A percentile compares a stretch with the other conserved stretches of the same genome.
Conservation (phyloP, 30 jellyfish, hydroid and myxozoan species). For the Rhopilema esculentum region DNA sequence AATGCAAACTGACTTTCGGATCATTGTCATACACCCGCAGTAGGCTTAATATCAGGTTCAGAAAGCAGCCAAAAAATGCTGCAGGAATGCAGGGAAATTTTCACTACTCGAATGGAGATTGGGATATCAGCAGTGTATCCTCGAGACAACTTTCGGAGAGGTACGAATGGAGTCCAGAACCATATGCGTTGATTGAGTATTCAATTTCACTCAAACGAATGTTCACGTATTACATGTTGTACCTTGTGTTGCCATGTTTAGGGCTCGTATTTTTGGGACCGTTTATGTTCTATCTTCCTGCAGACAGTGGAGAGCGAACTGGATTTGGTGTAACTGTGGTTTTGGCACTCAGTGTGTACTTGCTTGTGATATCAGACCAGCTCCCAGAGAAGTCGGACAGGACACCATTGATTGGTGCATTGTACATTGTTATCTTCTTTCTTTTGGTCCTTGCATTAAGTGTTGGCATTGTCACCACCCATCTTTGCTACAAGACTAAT, state of each 20-base stretch:
- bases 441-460: constrained; percentile 50
- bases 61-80: constrained; percentile 17
- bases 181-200: constrained; percentile 44
- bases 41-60: constrained; percentile 29
- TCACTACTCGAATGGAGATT: constrained; percentile 52
- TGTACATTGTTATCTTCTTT: constrained; percentile 62
- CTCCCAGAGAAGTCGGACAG: constrained; percentile 90
- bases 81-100: constrained; percentile 5
- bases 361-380: constrained; percentile 84
- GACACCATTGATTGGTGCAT: constrained; percentile 81
- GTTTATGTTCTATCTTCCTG: constrained; percentile 76
- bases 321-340: constrained; percentile 89
- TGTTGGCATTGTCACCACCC: constrained; percentile 39
- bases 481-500: constrained; percentile 42
- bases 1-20: constrained; percentile 58
- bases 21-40: constrained; percentile 49
- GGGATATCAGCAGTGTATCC: constrained; percentile 8
- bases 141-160: not conserved
- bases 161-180: constrained; percentile 44
- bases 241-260: constrained; percentile 80
- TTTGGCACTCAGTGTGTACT: constrained; percentile 83
- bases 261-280: constrained; percentile 59
- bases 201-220: constrained; percentile 47
- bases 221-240: constrained; percentile 57
- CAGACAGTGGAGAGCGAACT: constrained; percentile 89